Conservation (phyloP, 2,797 vertebrate species). For the Notoglanidium macrostoma region DNA sequence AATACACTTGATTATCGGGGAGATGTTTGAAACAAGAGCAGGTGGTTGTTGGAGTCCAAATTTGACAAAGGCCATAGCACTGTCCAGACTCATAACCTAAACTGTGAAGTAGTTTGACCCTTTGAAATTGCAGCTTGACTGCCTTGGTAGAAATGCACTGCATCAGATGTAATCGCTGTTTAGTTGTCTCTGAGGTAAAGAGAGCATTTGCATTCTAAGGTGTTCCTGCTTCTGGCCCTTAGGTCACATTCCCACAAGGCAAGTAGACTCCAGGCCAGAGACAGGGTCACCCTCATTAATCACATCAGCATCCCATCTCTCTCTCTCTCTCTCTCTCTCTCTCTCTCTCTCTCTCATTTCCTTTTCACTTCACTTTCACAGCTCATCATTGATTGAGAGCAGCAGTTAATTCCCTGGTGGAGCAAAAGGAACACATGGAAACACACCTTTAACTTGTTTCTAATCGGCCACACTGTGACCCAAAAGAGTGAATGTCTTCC, state of each 20-base stretch:
- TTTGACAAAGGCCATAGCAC: background rate
- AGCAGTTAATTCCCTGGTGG: constrained; percentile 75
- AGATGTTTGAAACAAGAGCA: background rate
- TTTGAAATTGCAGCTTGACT: constrained; percentile 1
- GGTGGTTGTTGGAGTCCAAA: background rate
- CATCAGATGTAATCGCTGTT: background rate
- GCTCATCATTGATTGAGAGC: constrained; percentile 80
- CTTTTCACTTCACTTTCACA: constrained; percentile 72
- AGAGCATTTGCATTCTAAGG: constrained; percentile 68
- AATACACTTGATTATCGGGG: background rate
- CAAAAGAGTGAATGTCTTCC: constrained; percentile 71
- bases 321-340: constrained; percentile 9
- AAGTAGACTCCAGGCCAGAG: constrained; percentile 69
- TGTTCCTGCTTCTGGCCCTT: constrained; percentile 60
- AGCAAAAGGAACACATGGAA: constrained; percentile 55
- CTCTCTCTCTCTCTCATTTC: constrained; percentile 42
- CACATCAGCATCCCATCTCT: constrained; percentile 71
- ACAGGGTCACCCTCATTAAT: constrained; percentile 84
- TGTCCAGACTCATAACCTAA: background rate
- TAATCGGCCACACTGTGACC: constrained; percentile 64
- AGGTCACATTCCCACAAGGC: constrained; percentile 76
- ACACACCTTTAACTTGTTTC: constrained; percentile 64
- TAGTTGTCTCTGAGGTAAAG: constrained; percentile 41
- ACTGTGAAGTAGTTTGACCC: background rate
- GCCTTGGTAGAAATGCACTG: constrained; percentile 35